Percentiles rank a stretch among this genome's conserved stretches.
phyloP scores from a whole-genome alignment of 2,888 invertebrate genomes.

The Rhorus exstirpatorius region DNA sequence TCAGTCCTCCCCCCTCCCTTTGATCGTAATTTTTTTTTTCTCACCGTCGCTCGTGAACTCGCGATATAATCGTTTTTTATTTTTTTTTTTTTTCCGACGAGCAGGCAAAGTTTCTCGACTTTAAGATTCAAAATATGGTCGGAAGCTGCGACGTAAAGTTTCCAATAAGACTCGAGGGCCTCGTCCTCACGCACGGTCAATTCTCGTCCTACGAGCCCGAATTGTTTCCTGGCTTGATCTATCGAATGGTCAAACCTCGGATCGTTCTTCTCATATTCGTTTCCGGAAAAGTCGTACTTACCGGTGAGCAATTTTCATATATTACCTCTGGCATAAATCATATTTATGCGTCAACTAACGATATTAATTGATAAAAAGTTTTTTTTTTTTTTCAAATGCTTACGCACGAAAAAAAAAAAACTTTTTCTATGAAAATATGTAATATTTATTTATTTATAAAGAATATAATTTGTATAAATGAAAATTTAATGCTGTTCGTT shows the following conservation, averaged over 20 bases:
- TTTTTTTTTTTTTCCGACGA: conserved; percentile 20
- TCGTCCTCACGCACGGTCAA: conserved; percentile 93
- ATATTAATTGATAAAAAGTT: too few relatives aligned
- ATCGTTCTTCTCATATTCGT: conserved; percentile 99
- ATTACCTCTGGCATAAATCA: too few relatives aligned
- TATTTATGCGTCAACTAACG: too few relatives aligned
- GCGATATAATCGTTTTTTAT: background rate
- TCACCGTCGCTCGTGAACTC: background rate
- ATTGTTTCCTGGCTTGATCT: conserved; percentile 99
- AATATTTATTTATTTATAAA: too few relatives aligned
- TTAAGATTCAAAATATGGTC: conserved; percentile 95
- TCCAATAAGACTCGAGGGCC: conserved; percentile 93
- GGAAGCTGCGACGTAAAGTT: conserved; percentile 95
- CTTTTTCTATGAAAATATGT: too few relatives aligned
- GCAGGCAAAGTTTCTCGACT: conserved; percentile 92
- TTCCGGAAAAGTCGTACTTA: conserved; percentile 99
- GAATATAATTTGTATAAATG: too few relatives aligned
- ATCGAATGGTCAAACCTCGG: conserved; percentile 98
- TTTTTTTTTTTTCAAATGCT: too few relatives aligned
- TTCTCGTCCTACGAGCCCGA: conserved; percentile 97
- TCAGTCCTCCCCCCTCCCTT: conserved; percentile 85
- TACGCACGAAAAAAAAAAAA: too few relatives aligned
- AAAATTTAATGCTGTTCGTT: too few relatives aligned
- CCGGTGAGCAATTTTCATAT: conserved; percentile 85
- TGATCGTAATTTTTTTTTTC: conserved; percentile 47